A percentile compares a stretch with the other conserved stretches of the same genome.
Conservation (phyloP, 2,888 invertebrate genomes). For the Hedya salicella region DNA sequence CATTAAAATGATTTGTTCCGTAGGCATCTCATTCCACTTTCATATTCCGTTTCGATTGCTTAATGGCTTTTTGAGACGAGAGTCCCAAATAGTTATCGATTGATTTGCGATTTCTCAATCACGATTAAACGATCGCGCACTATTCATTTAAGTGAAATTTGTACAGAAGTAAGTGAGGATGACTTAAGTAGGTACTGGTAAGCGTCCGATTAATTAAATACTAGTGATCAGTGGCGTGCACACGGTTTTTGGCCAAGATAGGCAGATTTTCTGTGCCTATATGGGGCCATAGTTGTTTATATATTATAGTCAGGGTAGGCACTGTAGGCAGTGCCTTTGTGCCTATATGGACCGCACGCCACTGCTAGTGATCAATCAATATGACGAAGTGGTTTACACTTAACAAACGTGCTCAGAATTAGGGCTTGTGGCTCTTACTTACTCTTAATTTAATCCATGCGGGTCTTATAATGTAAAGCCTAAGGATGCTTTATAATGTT, state of each 20-base stretch:
- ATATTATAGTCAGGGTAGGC: no score
- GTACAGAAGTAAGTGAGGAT: background rate
- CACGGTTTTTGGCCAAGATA: no score
- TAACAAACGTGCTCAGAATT: background rate
- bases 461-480: background rate
- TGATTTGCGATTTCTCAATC: slow-evolving; percentile 28
- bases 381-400: no score
- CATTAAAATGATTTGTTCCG: slow-evolving; percentile 38
- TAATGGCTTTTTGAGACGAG: slow-evolving; percentile 28
- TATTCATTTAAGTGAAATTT: background rate
- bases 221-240: no score
- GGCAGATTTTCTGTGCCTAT: no score
- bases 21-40: slow-evolving; percentile 35
- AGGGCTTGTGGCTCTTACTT: background rate
- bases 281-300: no score
- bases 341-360: no score
- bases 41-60: slow-evolving; percentile 31
- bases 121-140: slow-evolving; percentile 17
- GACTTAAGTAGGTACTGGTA: background rate
- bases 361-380: background rate
- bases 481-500: background rate
- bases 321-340: no score
- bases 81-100: slow-evolving; percentile 25
- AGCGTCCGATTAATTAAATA: background rate
- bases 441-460: no score